These are phyloP conservation scores for Gasterosteus aculeatus DNA, from an alignment of 2,113 vertebrate species.

Conservation along the genomic window DNA sequence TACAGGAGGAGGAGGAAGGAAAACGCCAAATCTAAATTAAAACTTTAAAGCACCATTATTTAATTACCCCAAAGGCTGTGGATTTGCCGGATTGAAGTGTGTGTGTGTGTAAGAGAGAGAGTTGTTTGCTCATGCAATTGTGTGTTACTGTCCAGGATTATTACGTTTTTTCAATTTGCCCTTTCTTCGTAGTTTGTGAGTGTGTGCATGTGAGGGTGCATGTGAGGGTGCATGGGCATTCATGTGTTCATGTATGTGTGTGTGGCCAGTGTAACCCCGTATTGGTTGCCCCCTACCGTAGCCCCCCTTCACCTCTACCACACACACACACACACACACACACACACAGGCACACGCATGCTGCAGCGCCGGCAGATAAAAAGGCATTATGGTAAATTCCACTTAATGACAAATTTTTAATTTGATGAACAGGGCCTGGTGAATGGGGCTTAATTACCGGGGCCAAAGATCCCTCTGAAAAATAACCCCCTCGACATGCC, in stretches of 20 bases:
- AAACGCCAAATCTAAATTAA: slow-evolving; percentile 92
- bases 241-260: slow-evolving; percentile 33
- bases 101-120: slow-evolving; percentile 39
- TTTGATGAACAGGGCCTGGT: slow-evolving; percentile 95
- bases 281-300: slow-evolving; percentile 54
- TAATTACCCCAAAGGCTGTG: slow-evolving; percentile 98
- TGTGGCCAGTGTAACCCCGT: slow-evolving; percentile 47
- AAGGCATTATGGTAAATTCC: slow-evolving; percentile 99
- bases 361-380: slow-evolving; percentile 98
- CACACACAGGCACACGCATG: slow-evolving; percentile 67
- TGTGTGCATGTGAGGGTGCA: slow-evolving; percentile 52
- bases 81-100: slow-evolving; percentile 81
- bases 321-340: slow-evolving; percentile 41
- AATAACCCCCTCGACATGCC: slow-evolving; percentile 80
- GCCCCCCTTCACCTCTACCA: slow-evolving; percentile 55
- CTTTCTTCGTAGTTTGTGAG: slow-evolving; percentile 78
- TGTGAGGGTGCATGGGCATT: slow-evolving; percentile 19
- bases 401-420: slow-evolving; percentile 99
- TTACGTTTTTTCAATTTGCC: slow-evolving; percentile 95
- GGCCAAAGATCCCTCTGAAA: slow-evolving; percentile 88
- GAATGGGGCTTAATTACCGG: slow-evolving; percentile 99
- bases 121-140: slow-evolving; percentile 50
- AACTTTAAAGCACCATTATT: slow-evolving; percentile 99
- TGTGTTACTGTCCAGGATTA: slow-evolving; percentile 89
- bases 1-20: slow-evolving; percentile 75